Base-by-base conservation (phyloP, 1,140 invertebrate genomes). In the Ganaspis sp. region DNA sequence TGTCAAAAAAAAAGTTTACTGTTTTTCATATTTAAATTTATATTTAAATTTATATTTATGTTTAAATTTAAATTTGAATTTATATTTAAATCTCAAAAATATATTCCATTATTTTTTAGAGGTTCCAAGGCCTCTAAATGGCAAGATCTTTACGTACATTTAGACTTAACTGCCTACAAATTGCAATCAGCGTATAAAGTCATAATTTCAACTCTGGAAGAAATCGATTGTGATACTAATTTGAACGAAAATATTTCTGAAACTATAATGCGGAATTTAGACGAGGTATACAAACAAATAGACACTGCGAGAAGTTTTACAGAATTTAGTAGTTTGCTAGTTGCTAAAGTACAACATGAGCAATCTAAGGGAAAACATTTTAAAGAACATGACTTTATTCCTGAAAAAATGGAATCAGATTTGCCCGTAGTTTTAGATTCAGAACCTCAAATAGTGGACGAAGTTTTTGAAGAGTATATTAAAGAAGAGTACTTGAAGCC, bases 401-500 rank as follows among this genome's bases (percentile, higher is more conserved):
- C 23, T 26, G 34, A 70, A 69, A 26, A 69, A 42, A 6, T 38
- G 12, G 72, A 76, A 69, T 8, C 34, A 3, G 42, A 87, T 29
- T 40, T 80, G 23, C 71, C 78, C 29, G n/a, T 88, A 45, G 21
- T 83, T 12, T 53, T 80, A 23, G 82, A 91, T 76, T 78, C 81
- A 9, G 83, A 88, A 64, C 81, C 81, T n/a, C 78, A 87, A 79
- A 89, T 91, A 74, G 69, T 89, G n/a, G 90, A 91, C 72, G 90
- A 91, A 78, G 89, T 91, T 4, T 91, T 91, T 72, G 90, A 91
- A 77, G 90, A 90, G 29, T 90, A 90, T 69, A 91, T 91, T 6
- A 90, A 83, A 70, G 87, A 91, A 64, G 88, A 90, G 74, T 89
- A 90, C 81, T 69, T 87, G 9, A 87, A 88, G 19, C 81, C 89